Evolutionary conservation across 2,888 invertebrate species (phyloP), one percentile per base, ranked within the genome.

Genomic region (Quadriops clusia): DNA sequence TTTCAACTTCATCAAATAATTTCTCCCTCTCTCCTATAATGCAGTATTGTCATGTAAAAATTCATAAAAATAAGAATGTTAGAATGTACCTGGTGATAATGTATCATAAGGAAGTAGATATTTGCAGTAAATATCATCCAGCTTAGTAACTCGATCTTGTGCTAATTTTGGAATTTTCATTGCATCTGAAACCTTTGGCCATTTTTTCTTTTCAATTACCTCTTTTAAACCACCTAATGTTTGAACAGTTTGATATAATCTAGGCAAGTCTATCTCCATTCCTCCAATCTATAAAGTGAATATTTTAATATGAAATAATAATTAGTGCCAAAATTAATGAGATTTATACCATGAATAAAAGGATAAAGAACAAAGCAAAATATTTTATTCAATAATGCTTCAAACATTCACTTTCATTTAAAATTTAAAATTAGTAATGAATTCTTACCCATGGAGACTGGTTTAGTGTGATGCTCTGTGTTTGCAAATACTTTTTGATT

Each of bases 71-170:
- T 20, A 7, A 17, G 7, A 16, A 21, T n/a, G 17, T 17, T 14
- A 8, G 11, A 26, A 9, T 8, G 17, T 56, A 78, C 80, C 68
- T 38, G 69, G 71, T 0, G 85, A 77, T 3, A 93, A 59, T 0
- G 85, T 83, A 42, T 87, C 87, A 50, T 91, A 94, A 0, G 90
- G 86, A 40, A 94, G 62, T 24, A 94, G 65, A 57, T 85, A 89
- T 67, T 87, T 89, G 54, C 89, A 82, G 55, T 93, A 94, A 22
- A 90, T 78, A 41, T 82, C 80, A 51, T 93, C 90, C 5, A 94
- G 61, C 53, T 84, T 85, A 2, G 79, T 77, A 2, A 79, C 77
- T 24, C 85, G 72, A 47, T 85, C 82, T 50, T 81, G 80, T 0
- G 80, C 77, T 5, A 77, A 67, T 60, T 79, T 82, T 0, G 80